Evolutionary conservation across 1,140 invertebrate genomes (phyloP).

Genomic region (Hycleus cichorii): DNA sequence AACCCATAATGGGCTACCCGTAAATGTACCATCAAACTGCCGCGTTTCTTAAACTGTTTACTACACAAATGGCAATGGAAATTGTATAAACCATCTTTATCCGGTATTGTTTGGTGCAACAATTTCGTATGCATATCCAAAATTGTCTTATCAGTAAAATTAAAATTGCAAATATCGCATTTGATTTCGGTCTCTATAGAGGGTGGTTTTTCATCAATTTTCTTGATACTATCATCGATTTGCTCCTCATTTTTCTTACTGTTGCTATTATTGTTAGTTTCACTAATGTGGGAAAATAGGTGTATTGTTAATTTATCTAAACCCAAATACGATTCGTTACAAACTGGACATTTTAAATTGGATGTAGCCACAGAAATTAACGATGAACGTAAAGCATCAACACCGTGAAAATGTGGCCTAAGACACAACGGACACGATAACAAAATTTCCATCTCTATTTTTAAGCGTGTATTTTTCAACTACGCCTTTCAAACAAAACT

Average conservation of each 20-base stretch:
- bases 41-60: slow-evolving; percentile 72
- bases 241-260: slow-evolving; percentile 32
- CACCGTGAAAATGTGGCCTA: slow-evolving; percentile 59
- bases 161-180: slow-evolving; percentile 65
- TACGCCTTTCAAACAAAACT: no score
- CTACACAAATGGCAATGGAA: slow-evolving; percentile 71
- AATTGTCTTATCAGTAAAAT: slow-evolving; percentile 61
- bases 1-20: slow-evolving; percentile 64
- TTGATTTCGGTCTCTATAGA: slow-evolving; percentile 37
- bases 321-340: slow-evolving; percentile 62
- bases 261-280: slow-evolving; percentile 1
- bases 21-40: slow-evolving; percentile 73
- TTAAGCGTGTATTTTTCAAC: not conserved
- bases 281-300: slow-evolving; percentile 59
- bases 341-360: slow-evolving; percentile 66
- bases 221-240: slow-evolving; percentile 22
- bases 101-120: slow-evolving; percentile 57
- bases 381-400: slow-evolving; percentile 60
- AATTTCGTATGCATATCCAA: slow-evolving; percentile 66
- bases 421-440: slow-evolving; percentile 68
- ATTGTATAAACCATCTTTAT: slow-evolving; percentile 44
- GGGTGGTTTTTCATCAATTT: slow-evolving; percentile 4
- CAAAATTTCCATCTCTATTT: slow-evolving; percentile 50
- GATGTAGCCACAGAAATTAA: slow-evolving; percentile 67
- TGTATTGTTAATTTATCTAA: slow-evolving; percentile 81